Percentiles rank a stretch among this genome's conserved stretches.
These are phyloP conservation scores for Alectura lathami DNA, from an alignment of 2,113 vertebrate genomes.

Conservation along the genomic window DNA sequence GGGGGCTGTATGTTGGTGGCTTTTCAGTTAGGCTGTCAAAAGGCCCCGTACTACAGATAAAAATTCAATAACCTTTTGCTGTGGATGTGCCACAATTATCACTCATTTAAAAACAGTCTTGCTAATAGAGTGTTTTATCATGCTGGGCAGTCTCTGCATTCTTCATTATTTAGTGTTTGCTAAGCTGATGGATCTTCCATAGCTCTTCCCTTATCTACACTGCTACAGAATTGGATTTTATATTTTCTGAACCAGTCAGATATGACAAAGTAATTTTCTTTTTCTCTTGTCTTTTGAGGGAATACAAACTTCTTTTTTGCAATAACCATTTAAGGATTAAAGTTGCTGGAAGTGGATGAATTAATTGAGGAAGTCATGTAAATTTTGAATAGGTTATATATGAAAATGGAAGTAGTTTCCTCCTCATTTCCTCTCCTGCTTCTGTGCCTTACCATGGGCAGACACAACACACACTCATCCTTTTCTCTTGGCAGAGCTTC, in stretches of 20 bases:
- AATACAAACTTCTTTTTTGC: conserved; percentile 74
- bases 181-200: conserved; percentile 85
- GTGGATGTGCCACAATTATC: conserved; percentile 91
- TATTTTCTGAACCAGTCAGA: conserved; percentile 91
- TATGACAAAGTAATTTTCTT: conserved; percentile 93
- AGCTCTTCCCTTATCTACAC: conserved; percentile 88
- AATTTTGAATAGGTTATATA: background rate
- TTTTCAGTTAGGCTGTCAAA: conserved; percentile 71
- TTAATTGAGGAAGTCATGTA: background rate
- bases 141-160: conserved; percentile 84
- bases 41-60: conserved; percentile 82
- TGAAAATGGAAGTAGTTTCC: conserved; percentile 22
- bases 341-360: conserved; percentile 50
- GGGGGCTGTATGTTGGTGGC: conserved; percentile 6
- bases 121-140: conserved; percentile 94
- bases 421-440: background rate
- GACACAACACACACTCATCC: background rate
- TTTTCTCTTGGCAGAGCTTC: background rate
- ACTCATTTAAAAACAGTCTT: conserved; percentile 86
- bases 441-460: background rate
- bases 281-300: conserved; percentile 83
- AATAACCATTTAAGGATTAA: conserved; percentile 76
- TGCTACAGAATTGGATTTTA: conserved; percentile 94
- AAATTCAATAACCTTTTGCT: conserved; percentile 89
- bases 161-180: conserved; percentile 99